Evolutionary conservation across 1,140 invertebrate genomes (phyloP).

Genomic region (Achroia grisella): DNA sequence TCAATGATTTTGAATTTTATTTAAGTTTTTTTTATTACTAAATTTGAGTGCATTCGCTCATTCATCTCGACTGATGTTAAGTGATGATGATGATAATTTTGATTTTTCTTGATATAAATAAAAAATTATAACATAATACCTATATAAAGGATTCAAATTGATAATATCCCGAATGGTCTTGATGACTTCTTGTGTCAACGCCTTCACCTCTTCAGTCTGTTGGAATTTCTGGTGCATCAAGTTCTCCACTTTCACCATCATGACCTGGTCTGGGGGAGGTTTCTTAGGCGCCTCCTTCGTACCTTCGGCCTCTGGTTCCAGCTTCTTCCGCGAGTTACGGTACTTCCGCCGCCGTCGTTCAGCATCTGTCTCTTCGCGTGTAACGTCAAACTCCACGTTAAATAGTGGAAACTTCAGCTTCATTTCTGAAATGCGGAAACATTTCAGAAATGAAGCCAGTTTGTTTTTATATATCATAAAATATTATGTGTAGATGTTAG

Average conservation of each 20-base stretch:
- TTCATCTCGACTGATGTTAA: too few relatives aligned
- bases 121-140: conserved; percentile 37
- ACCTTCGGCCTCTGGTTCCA: conserved; percentile 14
- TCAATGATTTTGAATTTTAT: too few relatives aligned
- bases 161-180: conserved; percentile 99
- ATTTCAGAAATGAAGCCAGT: conserved; percentile 60
- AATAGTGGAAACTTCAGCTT: conserved; percentile 77
- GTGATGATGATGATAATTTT: too few relatives aligned
- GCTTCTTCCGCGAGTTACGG: conserved; percentile 49
- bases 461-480: not conserved
- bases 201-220: conserved; percentile 97
- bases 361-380: conserved; percentile 74
- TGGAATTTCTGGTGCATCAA: conserved; percentile 91
- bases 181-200: conserved; percentile 96
- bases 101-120: too few relatives aligned
- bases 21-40: too few relatives aligned
- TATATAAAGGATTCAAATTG: conserved; percentile 94
- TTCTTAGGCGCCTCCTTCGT: conserved; percentile 30
- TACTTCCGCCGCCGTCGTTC: conserved; percentile 73
- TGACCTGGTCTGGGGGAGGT: conserved; percentile 69
- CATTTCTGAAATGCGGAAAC: conserved; percentile 63
- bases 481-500: too few relatives aligned
- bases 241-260: conserved; percentile 98
- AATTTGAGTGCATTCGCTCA: too few relatives aligned
- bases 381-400: conserved; percentile 80